These are phyloP conservation scores for Drosophila ironensis DNA, from an alignment of 1,140 invertebrate genomes.

Conservation along the genomic window DNA sequence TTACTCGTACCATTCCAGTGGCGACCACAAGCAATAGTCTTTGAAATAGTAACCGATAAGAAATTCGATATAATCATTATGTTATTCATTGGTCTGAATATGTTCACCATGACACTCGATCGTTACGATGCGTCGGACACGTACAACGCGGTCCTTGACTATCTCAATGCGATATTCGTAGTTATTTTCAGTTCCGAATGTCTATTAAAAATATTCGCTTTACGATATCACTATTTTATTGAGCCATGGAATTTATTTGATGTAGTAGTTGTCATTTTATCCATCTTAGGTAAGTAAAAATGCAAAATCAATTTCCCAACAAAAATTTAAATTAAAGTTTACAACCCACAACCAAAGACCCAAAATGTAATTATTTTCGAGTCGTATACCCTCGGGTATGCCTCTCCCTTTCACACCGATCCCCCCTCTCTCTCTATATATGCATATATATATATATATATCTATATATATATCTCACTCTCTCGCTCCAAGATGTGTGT, in stretches of 20 bases:
- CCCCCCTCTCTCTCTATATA: conserved; percentile 10
- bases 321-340: conserved; percentile 24
- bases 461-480: too few relatives aligned
- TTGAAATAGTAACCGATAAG: conserved; percentile 98
- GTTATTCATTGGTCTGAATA: conserved; percentile 99
- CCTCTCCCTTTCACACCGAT: conserved; percentile 1
- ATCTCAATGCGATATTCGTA: conserved; percentile 98
- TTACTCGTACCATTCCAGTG: conserved; percentile 86
- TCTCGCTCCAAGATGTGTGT: conserved; percentile 22
- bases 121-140: conserved; percentile 94
- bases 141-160: conserved; percentile 92
- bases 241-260: conserved; percentile 99
- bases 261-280: conserved; percentile 99
- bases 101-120: conserved; percentile 99
- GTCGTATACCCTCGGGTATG: background rate
- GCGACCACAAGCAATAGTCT: conserved; percentile 96
- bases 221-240: conserved; percentile 98
- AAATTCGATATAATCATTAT: conserved; percentile 99
- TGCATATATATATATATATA: too few relatives aligned
- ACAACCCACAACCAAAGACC: conserved; percentile 28
- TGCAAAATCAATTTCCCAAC: conserved; percentile 46
- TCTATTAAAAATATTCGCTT: conserved; percentile 97
- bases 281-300: conserved; percentile 93
- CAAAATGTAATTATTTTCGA: conserved; percentile 27
- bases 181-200: conserved; percentile 99